Evolutionary conservation across 2,888 invertebrate species (phyloP).

Genomic region (Atethmia centrago): DNA sequence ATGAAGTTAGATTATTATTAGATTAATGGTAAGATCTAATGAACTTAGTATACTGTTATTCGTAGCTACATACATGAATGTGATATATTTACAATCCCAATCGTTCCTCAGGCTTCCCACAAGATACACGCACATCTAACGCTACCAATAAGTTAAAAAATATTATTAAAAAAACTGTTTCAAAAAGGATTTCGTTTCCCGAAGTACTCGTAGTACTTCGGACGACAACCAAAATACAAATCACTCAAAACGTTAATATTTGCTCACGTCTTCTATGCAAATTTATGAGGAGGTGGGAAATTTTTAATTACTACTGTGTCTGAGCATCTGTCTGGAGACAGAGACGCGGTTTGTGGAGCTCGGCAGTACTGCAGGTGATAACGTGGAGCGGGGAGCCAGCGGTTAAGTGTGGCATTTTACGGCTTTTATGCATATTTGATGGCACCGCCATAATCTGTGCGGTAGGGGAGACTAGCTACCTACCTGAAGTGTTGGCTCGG

Average conservation of each 20-base stretch:
- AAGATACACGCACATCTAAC: not conserved
- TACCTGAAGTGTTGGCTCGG: conserved; percentile 70
- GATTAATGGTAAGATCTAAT: not conserved
- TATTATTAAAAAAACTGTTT: not conserved
- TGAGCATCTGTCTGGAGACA: conserved; percentile 85
- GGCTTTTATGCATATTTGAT: conserved; percentile 91
- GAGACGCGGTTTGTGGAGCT: conserved; percentile 59
- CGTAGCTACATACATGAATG: not conserved
- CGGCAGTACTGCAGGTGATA: conserved; percentile 79
- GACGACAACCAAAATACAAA: conserved; percentile 29
- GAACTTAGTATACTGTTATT: not conserved
- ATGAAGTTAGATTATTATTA: not conserved
- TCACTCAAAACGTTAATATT: conserved; percentile 59
- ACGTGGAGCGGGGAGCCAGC: conserved; percentile 79
- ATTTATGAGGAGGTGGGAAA: conserved; percentile 83
- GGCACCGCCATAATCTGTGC: conserved; percentile 89
- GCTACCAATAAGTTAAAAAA: not conserved
- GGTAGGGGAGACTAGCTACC: conserved; percentile 71
- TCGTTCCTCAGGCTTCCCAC: too few relatives aligned
- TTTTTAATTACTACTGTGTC: conserved; percentile 89
- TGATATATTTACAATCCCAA: not conserved
- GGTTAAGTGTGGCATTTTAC: conserved; percentile 90
- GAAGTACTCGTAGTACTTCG: conserved; percentile 18
- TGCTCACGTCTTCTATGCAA: conserved; percentile 78
- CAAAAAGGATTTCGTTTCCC: not conserved